Conservation (phyloP, 1,140 invertebrate genomes). For the Bradysia coprophila region DNA sequence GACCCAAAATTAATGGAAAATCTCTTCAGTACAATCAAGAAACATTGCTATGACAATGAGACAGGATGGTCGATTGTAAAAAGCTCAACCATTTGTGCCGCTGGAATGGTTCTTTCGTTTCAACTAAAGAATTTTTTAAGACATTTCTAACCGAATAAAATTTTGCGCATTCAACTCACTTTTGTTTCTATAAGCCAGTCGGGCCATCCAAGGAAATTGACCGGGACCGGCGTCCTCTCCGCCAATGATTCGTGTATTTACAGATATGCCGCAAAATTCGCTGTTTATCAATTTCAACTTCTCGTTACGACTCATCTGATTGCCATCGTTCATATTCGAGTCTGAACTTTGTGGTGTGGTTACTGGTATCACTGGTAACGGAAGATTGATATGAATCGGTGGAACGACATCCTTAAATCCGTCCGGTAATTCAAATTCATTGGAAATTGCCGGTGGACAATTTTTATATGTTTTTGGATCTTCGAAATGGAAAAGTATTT, state of each 20-base stretch:
- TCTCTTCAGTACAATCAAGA: no score
- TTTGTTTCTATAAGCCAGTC: slow-evolving; percentile 35
- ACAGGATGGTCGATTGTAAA: no score
- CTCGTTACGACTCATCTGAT: no score
- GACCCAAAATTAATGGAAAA: no score
- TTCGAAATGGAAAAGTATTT: slow-evolving; percentile 4
- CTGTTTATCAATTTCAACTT: slow-evolving; percentile 4
- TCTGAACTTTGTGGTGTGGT: neutral
- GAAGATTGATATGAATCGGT: neutral
- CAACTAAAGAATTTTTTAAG: no score
- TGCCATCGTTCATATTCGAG: no score
- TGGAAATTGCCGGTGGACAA: slow-evolving; percentile 3
- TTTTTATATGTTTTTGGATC: slow-evolving; percentile 4
- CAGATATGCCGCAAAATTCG: slow-evolving; percentile 31
- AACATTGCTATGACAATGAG: no score
- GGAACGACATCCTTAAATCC: neutral
- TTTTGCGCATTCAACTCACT: no score
- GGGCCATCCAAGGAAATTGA: slow-evolving; percentile 47
- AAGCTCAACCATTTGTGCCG: no score
- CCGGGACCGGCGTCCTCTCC: slow-evolving; percentile 35
- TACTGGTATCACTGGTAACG: neutral
- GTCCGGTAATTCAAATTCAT: slow-evolving; percentile 1
- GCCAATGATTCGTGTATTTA: slow-evolving; percentile 38
- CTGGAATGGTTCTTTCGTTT: no score
- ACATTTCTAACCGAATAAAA: no score